Evolutionary conservation across 2,888 invertebrate genomes (phyloP).

Genomic region (Drosophila suboccidentalis): DNA sequence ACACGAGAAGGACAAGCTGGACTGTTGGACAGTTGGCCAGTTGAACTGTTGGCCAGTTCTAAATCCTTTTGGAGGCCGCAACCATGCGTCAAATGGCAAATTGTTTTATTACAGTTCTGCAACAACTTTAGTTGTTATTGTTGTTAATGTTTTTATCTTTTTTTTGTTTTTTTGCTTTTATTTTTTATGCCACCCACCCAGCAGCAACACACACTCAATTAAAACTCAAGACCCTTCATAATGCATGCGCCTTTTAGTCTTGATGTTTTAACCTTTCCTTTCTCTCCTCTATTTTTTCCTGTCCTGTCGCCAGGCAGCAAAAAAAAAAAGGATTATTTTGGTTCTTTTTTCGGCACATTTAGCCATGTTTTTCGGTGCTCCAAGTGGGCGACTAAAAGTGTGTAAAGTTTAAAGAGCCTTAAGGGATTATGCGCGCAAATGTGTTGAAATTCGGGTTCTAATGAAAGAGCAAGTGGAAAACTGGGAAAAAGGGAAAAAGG

Average conservation of each 20-base stretch:
- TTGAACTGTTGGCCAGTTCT: slow-evolving; percentile 13
- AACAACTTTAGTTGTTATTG: slow-evolving; percentile 43
- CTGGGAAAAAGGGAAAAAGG: slow-evolving; percentile 41
- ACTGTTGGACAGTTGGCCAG: neutral
- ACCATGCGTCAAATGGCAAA: slow-evolving; percentile 61
- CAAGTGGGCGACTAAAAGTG: slow-evolving; percentile 62
- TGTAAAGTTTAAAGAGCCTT: slow-evolving; percentile 83
- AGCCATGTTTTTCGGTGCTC: slow-evolving; percentile 53
- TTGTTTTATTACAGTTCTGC: slow-evolving; percentile 76
- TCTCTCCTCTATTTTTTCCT: slow-evolving; percentile 44
- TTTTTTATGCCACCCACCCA: slow-evolving; percentile 24
- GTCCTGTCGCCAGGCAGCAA: slow-evolving; percentile 23
- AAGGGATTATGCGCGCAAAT: slow-evolving; percentile 81
- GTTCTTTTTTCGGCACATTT: slow-evolving; percentile 61
- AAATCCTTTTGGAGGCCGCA: slow-evolving; percentile 46
- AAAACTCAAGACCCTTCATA: slow-evolving; percentile 83
- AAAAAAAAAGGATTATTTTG: slow-evolving; percentile 73
- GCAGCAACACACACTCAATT: slow-evolving; percentile 81
- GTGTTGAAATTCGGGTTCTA: slow-evolving; percentile 79
- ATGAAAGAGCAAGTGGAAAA: slow-evolving; percentile 57
- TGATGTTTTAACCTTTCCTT: slow-evolving; percentile 76
- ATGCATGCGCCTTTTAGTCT: slow-evolving; percentile 77
- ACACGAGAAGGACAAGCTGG: slow-evolving; percentile 32
- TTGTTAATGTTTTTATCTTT: slow-evolving; percentile 3
- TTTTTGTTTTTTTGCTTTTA: slow-evolving; percentile 5